These are phyloP conservation scores for Rhynchophorus ferrugineus DNA, from an alignment of 1,140 invertebrate genomes.

Conservation along the genomic window DNA sequence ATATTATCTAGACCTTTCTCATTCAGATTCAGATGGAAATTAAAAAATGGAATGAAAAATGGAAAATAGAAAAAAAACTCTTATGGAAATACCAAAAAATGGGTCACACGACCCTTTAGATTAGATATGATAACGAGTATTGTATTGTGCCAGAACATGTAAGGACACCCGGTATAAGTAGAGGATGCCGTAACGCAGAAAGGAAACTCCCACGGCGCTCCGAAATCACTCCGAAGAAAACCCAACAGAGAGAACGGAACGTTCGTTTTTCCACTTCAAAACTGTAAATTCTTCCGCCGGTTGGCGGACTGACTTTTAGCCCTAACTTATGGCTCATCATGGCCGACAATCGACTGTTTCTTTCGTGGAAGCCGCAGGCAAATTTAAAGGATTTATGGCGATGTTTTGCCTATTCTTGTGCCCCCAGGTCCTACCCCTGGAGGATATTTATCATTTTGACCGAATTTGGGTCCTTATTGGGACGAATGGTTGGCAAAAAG, in stretches of 20 bases:
- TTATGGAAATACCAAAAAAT: too few relatives aligned
- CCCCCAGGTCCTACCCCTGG: slow-evolving; percentile 3
- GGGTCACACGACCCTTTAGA: too few relatives aligned
- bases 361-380: slow-evolving; percentile 19
- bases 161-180: too few relatives aligned
- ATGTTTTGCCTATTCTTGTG: slow-evolving; percentile 22
- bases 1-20: too few relatives aligned
- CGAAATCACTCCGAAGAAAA: background rate
- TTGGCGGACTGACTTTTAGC: slow-evolving; percentile 15
- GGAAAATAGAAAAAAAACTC: too few relatives aligned
- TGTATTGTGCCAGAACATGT: too few relatives aligned
- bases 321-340: slow-evolving; percentile 24
- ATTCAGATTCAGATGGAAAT: too few relatives aligned
- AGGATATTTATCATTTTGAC: slow-evolving; percentile 22
- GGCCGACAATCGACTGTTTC: slow-evolving; percentile 14
- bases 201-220: background rate
- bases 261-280: background rate
- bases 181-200: too few relatives aligned
- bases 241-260: background rate
- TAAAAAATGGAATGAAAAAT: too few relatives aligned
- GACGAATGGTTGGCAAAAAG: background rate
- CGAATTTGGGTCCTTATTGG: slow-evolving; percentile 6
- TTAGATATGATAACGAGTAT: too few relatives aligned
- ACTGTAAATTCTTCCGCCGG: background rate
- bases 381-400: slow-evolving; percentile 24